These are phyloP conservation scores for Bombyx mandarina DNA, from an alignment of 1,140 invertebrate genomes.

Conservation along the genomic window DNA sequence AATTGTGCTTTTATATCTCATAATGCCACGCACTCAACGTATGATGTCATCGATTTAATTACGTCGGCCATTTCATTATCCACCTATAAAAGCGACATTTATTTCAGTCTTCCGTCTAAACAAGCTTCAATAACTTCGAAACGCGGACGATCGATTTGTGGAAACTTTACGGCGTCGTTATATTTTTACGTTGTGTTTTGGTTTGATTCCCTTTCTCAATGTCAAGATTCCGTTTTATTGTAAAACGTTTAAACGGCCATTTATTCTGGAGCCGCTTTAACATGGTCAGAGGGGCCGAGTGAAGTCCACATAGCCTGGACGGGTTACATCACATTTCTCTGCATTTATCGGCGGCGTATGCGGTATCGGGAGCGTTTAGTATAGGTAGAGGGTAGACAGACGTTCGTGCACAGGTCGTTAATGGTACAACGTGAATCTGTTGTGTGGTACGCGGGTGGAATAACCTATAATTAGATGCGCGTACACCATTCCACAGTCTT, in stretches of 20 bases:
- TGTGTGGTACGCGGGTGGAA: slow-evolving; percentile 53
- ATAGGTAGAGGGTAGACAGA: slow-evolving; percentile 27
- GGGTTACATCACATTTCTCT: slow-evolving; percentile 29
- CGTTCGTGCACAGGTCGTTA: slow-evolving; percentile 49
- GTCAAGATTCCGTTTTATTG: slow-evolving; percentile 26
- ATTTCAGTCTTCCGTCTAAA: slow-evolving; percentile 23
- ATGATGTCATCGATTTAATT: slow-evolving; percentile 66
- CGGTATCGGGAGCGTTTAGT: slow-evolving; percentile 17
- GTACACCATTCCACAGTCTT: slow-evolving; percentile 44
- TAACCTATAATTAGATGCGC: slow-evolving; percentile 65
- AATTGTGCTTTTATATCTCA: slow-evolving; percentile 57
- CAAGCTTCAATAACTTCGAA: slow-evolving; percentile 12
- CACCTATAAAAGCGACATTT: slow-evolving; percentile 37
- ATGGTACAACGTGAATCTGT: slow-evolving; percentile 50
- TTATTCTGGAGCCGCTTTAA: not conserved
- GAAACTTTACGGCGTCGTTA: slow-evolving; percentile 30
- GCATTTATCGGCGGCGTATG: slow-evolving; percentile 11
- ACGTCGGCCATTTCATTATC: slow-evolving; percentile 47
- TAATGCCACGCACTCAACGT: slow-evolving; percentile 31
- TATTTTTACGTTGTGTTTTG: slow-evolving; percentile 25
- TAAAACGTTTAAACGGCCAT: too few relatives aligned
- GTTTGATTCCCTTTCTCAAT: slow-evolving; percentile 22
- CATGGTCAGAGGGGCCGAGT: not conserved
- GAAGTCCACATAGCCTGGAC: not conserved
- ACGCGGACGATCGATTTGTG: slow-evolving; percentile 24